These are phyloP conservation scores for Heptranchias perlo DNA, from an alignment of 2,113 vertebrate species.

Conservation along the genomic window DNA sequence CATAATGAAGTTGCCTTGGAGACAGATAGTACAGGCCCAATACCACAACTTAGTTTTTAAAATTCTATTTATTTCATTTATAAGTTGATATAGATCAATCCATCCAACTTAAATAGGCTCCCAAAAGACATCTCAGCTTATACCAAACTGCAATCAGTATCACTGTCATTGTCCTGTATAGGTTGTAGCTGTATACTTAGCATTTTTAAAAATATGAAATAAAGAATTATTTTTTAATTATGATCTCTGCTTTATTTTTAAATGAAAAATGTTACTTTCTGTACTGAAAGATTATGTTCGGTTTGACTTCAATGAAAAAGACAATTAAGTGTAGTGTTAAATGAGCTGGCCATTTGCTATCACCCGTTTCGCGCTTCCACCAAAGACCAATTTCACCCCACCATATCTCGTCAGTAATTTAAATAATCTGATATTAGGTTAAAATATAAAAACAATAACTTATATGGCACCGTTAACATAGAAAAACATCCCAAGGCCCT, in stretches of 20 bases:
- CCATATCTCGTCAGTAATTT: too few species aligned
- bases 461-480: too few species aligned
- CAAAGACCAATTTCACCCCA: too few species aligned
- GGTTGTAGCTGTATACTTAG: background rate
- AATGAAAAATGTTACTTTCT: background rate
- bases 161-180: background rate
- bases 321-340: too few species aligned
- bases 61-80: background rate
- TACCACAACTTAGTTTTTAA: background rate
- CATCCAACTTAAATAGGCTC: background rate
- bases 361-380: too few species aligned
- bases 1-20: background rate
- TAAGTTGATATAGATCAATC: background rate
- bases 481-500: background rate
- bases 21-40: background rate
- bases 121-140: background rate
- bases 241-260: background rate
- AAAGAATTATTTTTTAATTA: background rate
- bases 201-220: background rate
- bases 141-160: background rate
- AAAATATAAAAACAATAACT: too few species aligned
- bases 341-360: too few species aligned
- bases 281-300: background rate
- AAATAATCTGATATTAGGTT: background rate
- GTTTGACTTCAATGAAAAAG: background rate